Evolutionary conservation across 2,113 vertebrate genomes (phyloP), one percentile per base, ranked within the genome.

Genomic region (Arothron firmamentum): DNA sequence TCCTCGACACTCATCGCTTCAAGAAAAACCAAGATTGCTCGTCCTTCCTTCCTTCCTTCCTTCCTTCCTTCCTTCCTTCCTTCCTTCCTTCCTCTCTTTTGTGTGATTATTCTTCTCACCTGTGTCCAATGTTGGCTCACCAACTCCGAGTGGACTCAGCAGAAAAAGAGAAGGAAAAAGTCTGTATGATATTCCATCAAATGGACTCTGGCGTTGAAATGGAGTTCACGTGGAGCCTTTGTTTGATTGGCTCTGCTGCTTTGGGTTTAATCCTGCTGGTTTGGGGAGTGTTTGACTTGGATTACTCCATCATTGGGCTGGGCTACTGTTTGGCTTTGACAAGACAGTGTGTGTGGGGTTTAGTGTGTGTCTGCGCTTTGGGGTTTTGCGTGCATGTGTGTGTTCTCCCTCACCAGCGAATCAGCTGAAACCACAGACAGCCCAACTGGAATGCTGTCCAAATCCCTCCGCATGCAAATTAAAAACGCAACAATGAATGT

Each of bases 391-490:
- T 49, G 56, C 69, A 31, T 78, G 79, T 73, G 73, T 81, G 73
- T 74, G 67, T 73, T 67, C 69, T 74, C 72, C 64, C 72, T 74
- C 83, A 75, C 65, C 58, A 83, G 74, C 77, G 82, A 87, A 89
- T 89, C 82, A 85, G 88, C 84, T 79, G 82, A 82, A 88, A 80
- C 85, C 78, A 80, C 86, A 89, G 85, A 87, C 88, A 87, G 85
- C 88, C 90, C 80, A 83, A 87, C 80, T 75, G 72, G 79, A 84
- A 71, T 67, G 45, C 18, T 65, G 67, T 85, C 87, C 89, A 90
- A 91, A 90, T 90, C 88, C 89, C 87, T 83, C 81, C 79, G 84
- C 87, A 87, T 90, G 90, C 88, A 90, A 90, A 90, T 89, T 84
- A 85, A 88, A 88, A 88, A 86, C 65, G 80, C 77, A 80, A 89